phyloP scores from a whole-genome alignment of 2,797 vertebrate genomes.

The Tragelaphus oryx region DNA sequence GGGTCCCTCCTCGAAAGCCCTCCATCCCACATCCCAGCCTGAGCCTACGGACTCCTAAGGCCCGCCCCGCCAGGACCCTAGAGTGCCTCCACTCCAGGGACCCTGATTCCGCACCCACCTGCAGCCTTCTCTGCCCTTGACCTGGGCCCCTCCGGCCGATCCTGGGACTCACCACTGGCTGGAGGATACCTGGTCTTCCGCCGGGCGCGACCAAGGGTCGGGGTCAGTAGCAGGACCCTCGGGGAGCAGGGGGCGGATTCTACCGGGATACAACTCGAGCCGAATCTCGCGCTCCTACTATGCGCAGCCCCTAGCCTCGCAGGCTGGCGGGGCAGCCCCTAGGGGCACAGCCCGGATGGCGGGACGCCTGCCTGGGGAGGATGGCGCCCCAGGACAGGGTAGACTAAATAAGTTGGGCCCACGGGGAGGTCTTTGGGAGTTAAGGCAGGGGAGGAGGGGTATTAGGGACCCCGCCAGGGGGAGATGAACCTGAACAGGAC shows the following conservation, averaged over 20 bases:
- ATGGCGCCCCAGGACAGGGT: background rate
- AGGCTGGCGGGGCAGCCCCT: background rate
- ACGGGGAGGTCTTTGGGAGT: background rate
- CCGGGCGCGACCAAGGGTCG: background rate
- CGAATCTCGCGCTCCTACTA: background rate
- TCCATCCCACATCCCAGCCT: background rate
- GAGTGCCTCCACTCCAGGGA: background rate
- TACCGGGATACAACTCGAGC: background rate
- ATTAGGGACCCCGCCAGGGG: background rate
- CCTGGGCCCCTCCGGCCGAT: accelerated
- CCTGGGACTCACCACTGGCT: background rate
- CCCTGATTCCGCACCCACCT: background rate
- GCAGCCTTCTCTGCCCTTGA: background rate
- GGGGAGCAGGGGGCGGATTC: background rate
- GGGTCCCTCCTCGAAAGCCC: conserved; percentile 20
- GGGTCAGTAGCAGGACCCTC: accelerated
- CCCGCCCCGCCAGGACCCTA: background rate
- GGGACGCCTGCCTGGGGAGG: background rate
- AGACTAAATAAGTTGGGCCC: background rate
- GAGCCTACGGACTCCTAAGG: background rate
- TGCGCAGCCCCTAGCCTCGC: accelerated
- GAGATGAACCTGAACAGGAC: background rate
- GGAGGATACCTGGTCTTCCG: too few species aligned
- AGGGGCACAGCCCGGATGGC: accelerated
- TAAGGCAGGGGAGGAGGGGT: too few species aligned